These are phyloP conservation scores for Rhabdophis nuchalis DNA, from an alignment of 2,797 vertebrate species.

Conservation along the genomic window DNA sequence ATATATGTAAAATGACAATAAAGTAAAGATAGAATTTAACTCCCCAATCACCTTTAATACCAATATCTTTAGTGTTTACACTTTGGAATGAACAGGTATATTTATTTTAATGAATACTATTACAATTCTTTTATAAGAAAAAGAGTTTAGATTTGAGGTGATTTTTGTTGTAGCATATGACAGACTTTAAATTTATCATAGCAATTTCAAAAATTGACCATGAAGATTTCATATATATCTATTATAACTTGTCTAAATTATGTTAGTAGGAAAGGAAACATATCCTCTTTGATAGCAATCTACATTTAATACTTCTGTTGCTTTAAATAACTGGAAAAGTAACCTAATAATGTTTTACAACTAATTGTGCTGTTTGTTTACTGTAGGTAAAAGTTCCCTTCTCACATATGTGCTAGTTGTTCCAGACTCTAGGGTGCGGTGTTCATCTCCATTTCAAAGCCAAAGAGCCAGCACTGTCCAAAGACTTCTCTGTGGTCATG, in stretches of 20 bases:
- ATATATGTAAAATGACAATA: too few species aligned
- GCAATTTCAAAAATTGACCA: background rate
- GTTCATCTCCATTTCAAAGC: too few species aligned
- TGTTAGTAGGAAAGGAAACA: background rate
- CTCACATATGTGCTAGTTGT: too few species aligned
- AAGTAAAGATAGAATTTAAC: too few species aligned
- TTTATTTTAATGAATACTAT: background rate
- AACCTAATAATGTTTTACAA: background rate
- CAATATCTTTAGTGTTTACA: constrained; percentile 39
- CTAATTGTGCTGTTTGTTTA: background rate
- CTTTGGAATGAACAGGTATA: constrained; percentile 22
- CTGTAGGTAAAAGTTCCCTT: background rate
- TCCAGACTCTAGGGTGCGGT: too few species aligned
- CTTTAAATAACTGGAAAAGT: background rate
- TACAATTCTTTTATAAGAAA: background rate
- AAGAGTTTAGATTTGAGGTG: background rate
- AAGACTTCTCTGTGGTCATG: too few species aligned
- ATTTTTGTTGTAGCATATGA: background rate
- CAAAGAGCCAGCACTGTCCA: too few species aligned
- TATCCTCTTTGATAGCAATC: background rate
- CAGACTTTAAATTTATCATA: background rate
- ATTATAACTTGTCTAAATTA: background rate
- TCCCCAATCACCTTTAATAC: constrained; percentile 33
- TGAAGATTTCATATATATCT: background rate
- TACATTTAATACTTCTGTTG: background rate